Conservation (phyloP, 2,797 vertebrate species). For the Scyliorhinus canicula region DNA sequence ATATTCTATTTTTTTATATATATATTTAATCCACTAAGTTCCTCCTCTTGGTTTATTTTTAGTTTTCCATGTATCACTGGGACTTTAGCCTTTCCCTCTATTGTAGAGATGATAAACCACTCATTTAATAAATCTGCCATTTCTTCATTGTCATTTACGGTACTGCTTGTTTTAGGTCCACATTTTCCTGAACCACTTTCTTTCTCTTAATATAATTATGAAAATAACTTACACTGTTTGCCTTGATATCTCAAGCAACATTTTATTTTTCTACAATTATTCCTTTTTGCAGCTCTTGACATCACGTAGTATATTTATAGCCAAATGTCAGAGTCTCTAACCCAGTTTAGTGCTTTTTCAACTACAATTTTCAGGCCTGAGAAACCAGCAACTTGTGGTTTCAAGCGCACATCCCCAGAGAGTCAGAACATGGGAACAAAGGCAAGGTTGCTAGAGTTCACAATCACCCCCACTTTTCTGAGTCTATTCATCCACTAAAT, state of each 20-base stretch:
- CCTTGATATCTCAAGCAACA: neutral
- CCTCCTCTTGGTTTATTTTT: neutral
- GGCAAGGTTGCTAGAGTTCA: conserved; percentile 34
- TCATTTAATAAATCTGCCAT: neutral
- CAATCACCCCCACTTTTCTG: conserved; percentile 25
- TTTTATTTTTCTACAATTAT: neutral
- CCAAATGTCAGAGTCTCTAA: neutral
- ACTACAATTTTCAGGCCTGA: neutral
- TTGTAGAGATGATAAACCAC: neutral
- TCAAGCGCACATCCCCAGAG: conserved; percentile 21
- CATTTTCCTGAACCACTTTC: neutral
- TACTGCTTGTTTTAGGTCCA: neutral
- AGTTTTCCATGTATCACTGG: neutral
- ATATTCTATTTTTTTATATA: neutral
- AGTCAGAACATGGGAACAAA: conserved; percentile 2
- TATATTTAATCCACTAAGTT: neutral
- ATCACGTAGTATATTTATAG: neutral
- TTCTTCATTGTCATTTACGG: neutral
- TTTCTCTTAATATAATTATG: neutral
- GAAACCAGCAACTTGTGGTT: conserved; percentile 30
- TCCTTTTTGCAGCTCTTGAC: neutral
- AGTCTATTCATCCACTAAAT: conserved; percentile 24
- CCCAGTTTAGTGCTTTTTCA: neutral
- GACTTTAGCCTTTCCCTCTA: neutral
- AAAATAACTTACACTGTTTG: neutral